These are phyloP conservation scores for Sorex araneus DNA, from an alignment of 2,113 vertebrate genomes.

Conservation along the genomic window DNA sequence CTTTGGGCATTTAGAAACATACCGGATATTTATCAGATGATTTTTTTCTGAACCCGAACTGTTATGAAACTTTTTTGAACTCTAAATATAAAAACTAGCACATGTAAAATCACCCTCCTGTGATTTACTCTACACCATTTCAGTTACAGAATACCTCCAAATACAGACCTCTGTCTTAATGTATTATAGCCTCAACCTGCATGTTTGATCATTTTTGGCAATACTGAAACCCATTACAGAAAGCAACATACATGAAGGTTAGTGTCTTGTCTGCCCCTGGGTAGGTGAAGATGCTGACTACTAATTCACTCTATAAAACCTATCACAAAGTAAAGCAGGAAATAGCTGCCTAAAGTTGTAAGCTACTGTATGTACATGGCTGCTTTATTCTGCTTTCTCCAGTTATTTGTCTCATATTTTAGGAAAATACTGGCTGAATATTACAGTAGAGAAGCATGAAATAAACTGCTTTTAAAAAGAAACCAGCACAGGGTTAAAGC, in stretches of 20 bases:
- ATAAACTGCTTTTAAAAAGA: conserved; percentile 85
- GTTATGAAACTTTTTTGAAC: conserved; percentile 70
- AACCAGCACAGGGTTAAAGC: conserved; percentile 91
- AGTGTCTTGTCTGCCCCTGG: fast-evolving
- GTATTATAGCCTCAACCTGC: background rate
- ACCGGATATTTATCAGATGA: background rate
- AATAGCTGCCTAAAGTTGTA: background rate
- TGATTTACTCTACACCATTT: background rate
- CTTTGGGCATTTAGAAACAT: background rate
- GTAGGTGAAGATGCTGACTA: background rate
- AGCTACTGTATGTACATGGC: conserved; percentile 35
- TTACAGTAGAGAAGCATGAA: conserved; percentile 78
- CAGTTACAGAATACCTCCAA: background rate
- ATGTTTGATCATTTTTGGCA: background rate
- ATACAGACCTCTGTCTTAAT: background rate
- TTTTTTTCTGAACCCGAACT: conserved; percentile 32
- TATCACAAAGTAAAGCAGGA: background rate
- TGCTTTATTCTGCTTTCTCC: conserved; percentile 41
- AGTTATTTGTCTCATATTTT: conserved; percentile 61
- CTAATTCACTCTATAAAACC: background rate
- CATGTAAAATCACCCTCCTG: background rate
- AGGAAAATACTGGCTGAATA: conserved; percentile 72
- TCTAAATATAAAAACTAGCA: conserved; percentile 1
- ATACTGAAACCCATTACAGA: background rate
- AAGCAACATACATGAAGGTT: background rate